Conservation (phyloP, 2,113 vertebrate genomes). For the Lepidiolamprologus cunningtoni region DNA sequence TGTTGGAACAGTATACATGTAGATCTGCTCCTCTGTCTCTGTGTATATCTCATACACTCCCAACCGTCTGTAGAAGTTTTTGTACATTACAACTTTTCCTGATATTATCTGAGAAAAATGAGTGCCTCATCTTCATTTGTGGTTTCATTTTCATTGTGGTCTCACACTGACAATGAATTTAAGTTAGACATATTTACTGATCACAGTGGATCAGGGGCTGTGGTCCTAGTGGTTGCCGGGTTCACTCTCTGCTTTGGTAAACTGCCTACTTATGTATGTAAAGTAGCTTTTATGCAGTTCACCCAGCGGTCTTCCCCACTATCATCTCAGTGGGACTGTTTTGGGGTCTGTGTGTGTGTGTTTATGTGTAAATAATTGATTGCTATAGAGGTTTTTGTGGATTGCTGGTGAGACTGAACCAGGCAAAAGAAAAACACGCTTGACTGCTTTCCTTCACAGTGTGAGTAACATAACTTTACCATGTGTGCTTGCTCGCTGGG, state of each 20-base stretch:
- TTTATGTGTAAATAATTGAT: conserved; percentile 49
- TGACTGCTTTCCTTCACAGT: not conserved
- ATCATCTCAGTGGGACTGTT: conserved; percentile 43
- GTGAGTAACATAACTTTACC: not conserved
- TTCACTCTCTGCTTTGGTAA: conserved; percentile 10
- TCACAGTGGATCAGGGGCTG: not conserved
- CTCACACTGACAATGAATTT: not conserved
- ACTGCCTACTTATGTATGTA: conserved; percentile 24
- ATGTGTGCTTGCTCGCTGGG: not conserved
- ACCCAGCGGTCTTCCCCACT: conserved; percentile 7
- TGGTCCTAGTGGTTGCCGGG: not conserved
- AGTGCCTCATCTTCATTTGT: not conserved
- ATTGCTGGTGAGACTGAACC: conserved; percentile 2
- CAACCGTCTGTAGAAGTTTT: not conserved
- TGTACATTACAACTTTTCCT: not conserved
- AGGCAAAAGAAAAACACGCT: not conserved
- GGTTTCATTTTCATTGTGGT: not conserved
- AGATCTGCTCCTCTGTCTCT: not conserved
- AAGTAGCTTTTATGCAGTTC: conserved; percentile 52
- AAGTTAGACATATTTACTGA: not conserved
- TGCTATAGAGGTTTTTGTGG: conserved; percentile 22
- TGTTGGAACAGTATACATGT: not conserved
- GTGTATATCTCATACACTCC: not conserved
- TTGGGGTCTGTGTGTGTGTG: conserved; percentile 9
- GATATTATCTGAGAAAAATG: not conserved